Base-by-base conservation (phyloP, 2,888 invertebrate species). In the Laothoe populi region DNA sequence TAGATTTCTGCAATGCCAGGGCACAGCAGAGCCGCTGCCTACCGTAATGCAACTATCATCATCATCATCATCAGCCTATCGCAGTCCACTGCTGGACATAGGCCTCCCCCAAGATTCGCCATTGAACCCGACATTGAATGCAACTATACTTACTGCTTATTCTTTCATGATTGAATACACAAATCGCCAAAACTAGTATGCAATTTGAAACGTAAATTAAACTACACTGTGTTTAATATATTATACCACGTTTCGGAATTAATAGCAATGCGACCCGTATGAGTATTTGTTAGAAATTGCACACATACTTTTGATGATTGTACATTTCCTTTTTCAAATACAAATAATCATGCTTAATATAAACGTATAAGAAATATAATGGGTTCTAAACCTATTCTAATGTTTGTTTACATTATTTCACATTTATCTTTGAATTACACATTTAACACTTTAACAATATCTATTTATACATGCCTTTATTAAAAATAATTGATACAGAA, bases 361-460 rank as follows among this genome's bases (percentile, higher is more conserved):
- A 53, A 53, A 35, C 31, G 0, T n/a, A 35, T 7, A 10, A 19
- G 16, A 19, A 35, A 19, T 49, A 49, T 24, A 16, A 16, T 35
- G 10, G n/a, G 35, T 53, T 26, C 16, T 31, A 53, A 35, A 19
- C 11, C 31, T 53, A 53, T 35, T 31, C 19, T n/a, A 35, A 11
- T 13, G 7, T 42, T 8, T 44, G 16, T 44, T 44, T 44, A 46
- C 4, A 23, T 46, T 46, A 53, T 31, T 53, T 35, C 10, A 35
- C 26, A 1, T 26, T 48, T 24, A 48, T 48, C 48, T 26, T 53
- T 19, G 53, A 53, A 53, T 35, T 53, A 53, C n/a, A n/a, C n/a
- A n/a, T 53, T 21, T 35, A 35, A 53, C 53, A 53, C 11, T 48
- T 48, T 53, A 53, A 53, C 53, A 31, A 53, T 53, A 53, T 35